Evolutionary conservation across 2,113 vertebrate species (phyloP).

Genomic region (Saimiri boliviensis): DNA sequence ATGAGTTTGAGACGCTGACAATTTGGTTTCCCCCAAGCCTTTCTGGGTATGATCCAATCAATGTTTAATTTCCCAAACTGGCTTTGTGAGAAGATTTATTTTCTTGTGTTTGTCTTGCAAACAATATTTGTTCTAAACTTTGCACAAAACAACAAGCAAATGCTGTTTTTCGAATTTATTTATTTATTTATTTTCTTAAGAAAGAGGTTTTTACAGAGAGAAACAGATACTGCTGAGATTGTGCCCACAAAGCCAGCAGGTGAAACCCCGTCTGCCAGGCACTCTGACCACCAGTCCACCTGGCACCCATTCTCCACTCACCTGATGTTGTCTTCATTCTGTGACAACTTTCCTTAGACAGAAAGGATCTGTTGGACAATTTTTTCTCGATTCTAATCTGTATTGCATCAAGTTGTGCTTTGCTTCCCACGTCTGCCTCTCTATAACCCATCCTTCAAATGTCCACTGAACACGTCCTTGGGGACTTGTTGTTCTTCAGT

Average conservation of each 20-base stretch:
- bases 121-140: constrained; percentile 67
- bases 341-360: too few species aligned
- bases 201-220: not conserved
- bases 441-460: not conserved
- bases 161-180: not conserved
- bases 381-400: not conserved
- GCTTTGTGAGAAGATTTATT: constrained; percentile 69
- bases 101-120: constrained; percentile 65
- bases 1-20: constrained; percentile 56
- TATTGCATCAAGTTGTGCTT: rapidly evolving
- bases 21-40: constrained; percentile 65
- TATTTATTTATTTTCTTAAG: not conserved
- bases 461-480: rapidly evolving
- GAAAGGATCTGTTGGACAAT: not conserved
- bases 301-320: not conserved
- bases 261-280: rapidly evolving
- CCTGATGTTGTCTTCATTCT: rapidly evolving
- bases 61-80: constrained; percentile 74
- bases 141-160: constrained; percentile 46
- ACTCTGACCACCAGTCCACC: rapidly evolving
- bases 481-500: not conserved
- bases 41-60: constrained; percentile 66
- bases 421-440: too few species aligned
- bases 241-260: rapidly evolving
- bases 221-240: rapidly evolving